Evolutionary conservation across 2,888 invertebrate genomes (phyloP).

Genomic region (Panzeria rudis): DNA sequence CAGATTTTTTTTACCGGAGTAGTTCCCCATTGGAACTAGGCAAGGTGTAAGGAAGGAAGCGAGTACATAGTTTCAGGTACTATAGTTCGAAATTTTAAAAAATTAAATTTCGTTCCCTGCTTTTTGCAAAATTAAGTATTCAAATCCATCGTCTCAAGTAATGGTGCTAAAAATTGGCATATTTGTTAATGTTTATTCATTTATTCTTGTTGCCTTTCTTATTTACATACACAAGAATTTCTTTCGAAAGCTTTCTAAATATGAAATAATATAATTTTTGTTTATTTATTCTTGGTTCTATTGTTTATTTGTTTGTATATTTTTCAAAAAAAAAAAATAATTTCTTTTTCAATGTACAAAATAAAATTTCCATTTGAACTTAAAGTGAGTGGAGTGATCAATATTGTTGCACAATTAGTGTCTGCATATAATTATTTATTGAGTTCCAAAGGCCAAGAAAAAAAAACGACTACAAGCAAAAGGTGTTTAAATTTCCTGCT

Average conservation of each 20-base stretch:
- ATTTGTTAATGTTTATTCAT: slow-evolving; percentile 3
- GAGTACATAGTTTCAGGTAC: no score
- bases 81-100: no score
- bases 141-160: neutral
- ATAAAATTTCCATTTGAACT: slow-evolving; percentile 40
- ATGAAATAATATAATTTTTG: slow-evolving; percentile 13
- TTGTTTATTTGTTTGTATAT: slow-evolving; percentile 10
- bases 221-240: slow-evolving; percentile 42
- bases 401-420: slow-evolving; percentile 22
- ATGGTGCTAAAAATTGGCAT: slow-evolving; percentile 11
- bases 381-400: neutral
- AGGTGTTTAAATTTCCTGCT: neutral
- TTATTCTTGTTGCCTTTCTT: neutral
- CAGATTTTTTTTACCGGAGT: no score
- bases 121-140: neutral
- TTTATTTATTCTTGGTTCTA: neutral
- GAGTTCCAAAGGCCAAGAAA: neutral
- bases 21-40: no score
- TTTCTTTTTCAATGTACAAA: neutral
- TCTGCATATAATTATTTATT: slow-evolving; percentile 5
- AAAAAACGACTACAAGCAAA: neutral
- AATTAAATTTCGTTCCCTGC: neutral
- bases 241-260: neutral
- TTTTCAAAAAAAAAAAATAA: neutral
- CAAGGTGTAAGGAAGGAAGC: no score